A percentile compares a stretch with the other conserved stretches of the same genome.
Evolutionary conservation across 2,888 invertebrate species (phyloP).

Genomic region (Hylaea fasciaria): DNA sequence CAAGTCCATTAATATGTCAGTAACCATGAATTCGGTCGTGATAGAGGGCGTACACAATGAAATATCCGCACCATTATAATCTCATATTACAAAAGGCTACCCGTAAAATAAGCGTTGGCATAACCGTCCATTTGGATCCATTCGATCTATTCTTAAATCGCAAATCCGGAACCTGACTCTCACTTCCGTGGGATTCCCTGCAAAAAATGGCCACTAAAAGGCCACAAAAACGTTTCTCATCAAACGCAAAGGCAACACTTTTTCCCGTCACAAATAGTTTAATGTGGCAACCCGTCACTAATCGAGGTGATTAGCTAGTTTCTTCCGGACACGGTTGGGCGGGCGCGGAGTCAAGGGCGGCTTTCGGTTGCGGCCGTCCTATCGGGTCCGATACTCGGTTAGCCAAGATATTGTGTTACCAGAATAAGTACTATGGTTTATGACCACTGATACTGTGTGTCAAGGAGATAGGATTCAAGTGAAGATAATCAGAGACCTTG

Average conservation of each 20-base stretch:
- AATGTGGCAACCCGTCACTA: constrained; percentile 57
- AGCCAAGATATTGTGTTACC: constrained; percentile 29
- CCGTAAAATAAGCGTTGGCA: not conserved
- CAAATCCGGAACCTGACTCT: not conserved
- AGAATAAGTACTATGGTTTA: constrained; percentile 7
- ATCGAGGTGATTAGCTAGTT: constrained; percentile 63
- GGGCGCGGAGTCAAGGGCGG: constrained; percentile 60
- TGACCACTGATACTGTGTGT: constrained; percentile 23
- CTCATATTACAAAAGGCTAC: constrained; percentile 7
- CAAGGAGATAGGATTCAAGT: constrained; percentile 15
- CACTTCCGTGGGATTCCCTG: not conserved
- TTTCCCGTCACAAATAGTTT: constrained; percentile 31
- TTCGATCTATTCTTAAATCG: too few relatives aligned
- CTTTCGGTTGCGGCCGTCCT: constrained; percentile 19
- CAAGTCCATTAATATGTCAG: constrained; percentile 19
- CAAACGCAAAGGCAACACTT: constrained; percentile 8
- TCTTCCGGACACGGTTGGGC: constrained; percentile 63
- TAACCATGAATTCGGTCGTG: constrained; percentile 9
- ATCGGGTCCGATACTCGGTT: constrained; percentile 30
- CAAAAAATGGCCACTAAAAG: not conserved
- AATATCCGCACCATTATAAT: constrained; percentile 24
- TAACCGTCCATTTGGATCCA: not conserved
- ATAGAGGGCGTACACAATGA: constrained; percentile 2
- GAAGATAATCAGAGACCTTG: not conserved
- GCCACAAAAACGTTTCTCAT: constrained; percentile 15